These are phyloP conservation scores for Catocala nupta DNA, from an alignment of 2,888 invertebrate genomes.

Conservation along the genomic window DNA sequence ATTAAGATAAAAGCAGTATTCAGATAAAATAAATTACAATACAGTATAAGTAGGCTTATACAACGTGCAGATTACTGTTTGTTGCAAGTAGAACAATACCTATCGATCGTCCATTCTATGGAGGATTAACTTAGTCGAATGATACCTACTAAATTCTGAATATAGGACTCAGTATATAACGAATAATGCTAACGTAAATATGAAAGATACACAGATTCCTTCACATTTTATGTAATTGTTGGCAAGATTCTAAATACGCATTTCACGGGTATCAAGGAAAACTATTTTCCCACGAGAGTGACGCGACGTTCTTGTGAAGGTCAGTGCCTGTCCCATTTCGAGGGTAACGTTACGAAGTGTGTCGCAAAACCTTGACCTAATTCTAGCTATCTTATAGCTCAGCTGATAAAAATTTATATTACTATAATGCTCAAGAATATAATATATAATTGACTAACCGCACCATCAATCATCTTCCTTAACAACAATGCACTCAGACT, in stretches of 20 bases:
- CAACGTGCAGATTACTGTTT: too few species aligned
- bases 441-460: neutral
- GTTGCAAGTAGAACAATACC: too few species aligned
- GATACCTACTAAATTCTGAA: too few species aligned
- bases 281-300: conserved; percentile 26
- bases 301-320: conserved; percentile 48
- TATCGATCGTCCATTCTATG: too few species aligned
- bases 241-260: conserved; percentile 13
- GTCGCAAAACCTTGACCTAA: conserved; percentile 58
- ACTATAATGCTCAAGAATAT: neutral
- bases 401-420: conserved; percentile 34
- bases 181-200: too few species aligned
- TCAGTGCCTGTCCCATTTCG: conserved; percentile 57
- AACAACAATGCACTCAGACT: neutral
- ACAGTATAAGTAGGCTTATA: too few species aligned
- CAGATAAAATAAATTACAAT: too few species aligned
- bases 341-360: conserved; percentile 55
- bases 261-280: conserved; percentile 19
- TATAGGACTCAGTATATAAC: too few species aligned
- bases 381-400: conserved; percentile 18
- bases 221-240: conserved; percentile 11
- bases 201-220: too few species aligned
- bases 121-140: too few species aligned
- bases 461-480: too few species aligned
- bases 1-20: too few species aligned